Evolutionary conservation across 2,797 vertebrate genomes (phyloP), one percentile per base, ranked within the genome.

Genomic region (Sylvilagus floridanus): DNA sequence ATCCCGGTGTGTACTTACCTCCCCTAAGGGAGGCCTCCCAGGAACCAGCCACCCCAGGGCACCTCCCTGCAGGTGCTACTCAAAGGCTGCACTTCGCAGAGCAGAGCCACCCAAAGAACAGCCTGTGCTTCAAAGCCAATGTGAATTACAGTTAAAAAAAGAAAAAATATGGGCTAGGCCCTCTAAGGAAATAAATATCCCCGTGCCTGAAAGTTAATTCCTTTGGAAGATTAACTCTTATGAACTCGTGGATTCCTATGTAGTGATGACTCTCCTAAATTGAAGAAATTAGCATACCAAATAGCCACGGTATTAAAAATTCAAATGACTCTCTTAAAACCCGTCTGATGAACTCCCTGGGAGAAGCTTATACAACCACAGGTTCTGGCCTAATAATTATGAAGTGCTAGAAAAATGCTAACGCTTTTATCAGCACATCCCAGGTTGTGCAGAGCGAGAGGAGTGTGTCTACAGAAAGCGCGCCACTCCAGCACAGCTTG

Each of bases 271-370:
- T 62, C 37, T 1, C 30, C 78, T 63, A 73, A 85, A 91, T 7
- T 65, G 95, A 92, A 85, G 69, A 92, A 85, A 92, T 78, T 66
- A 95, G 76, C 96, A 89, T 47, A 81, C 73, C 52, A 81, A 81
- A 91, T 68, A 75, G 94, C 76, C n/a, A 13, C 26, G 24, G 83
- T 79, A 92, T 94, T 90, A 96, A 96, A 94, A 93, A 95, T 96
- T 90, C 92, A 94, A 95, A 93, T 50, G 66, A 84, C 21, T 85
- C 77, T 90, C 92, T 96, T 68, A 42, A 75, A 87, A 88, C 66
- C 21, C 54, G 72, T 28, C 91, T 68, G 62, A 72, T 22, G 93
- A 86, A 71, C 75, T 63, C 30, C 88, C 87, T 12, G 57, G 52
- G 68, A 82, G 91, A 77, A 66, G 88, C n/a, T 84, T 22, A 30